phyloP scores from a whole-genome alignment of 1,140 invertebrate genomes.

The Homarus americanus region DNA sequence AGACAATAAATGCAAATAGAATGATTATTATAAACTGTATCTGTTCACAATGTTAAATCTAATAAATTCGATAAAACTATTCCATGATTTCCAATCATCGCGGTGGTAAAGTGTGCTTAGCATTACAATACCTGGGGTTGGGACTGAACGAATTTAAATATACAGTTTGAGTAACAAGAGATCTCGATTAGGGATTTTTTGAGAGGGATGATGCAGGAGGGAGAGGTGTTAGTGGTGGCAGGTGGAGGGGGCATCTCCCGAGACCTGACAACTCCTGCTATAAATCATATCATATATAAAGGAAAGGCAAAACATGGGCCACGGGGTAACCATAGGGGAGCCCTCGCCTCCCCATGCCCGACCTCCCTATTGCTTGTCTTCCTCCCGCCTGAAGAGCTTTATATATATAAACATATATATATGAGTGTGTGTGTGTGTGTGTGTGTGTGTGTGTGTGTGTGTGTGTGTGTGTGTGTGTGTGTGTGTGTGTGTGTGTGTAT shows the following conservation, averaged over 20 bases:
- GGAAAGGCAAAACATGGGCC: constrained; percentile 24
- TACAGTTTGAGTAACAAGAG: no score
- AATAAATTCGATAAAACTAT: no score
- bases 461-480: constrained; percentile 20
- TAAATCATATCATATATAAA: constrained; percentile 48
- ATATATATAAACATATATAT: constrained; percentile 35
- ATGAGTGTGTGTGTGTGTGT: constrained; percentile 17
- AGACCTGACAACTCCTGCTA: constrained; percentile 34
- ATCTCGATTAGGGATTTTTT: neutral
- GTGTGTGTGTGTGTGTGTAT: constrained; percentile 32
- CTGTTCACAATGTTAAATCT: no score
- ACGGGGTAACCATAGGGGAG: no score
- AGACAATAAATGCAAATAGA: no score
- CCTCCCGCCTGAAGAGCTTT: no score
- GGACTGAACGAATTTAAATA: no score
- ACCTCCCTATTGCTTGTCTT: neutral
- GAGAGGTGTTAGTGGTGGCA: neutral
- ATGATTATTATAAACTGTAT: no score
- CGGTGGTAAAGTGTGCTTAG: no score
- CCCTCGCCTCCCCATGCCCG: neutral
- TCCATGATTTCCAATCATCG: no score
- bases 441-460: constrained; percentile 25
- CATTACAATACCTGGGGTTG: no score
- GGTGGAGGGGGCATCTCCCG: constrained; percentile 24
- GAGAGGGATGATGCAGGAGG: neutral